Evolutionary conservation across 2,888 invertebrate genomes (phyloP), one percentile per base, ranked within the genome.

Genomic region (Chelonus formosanus): DNA sequence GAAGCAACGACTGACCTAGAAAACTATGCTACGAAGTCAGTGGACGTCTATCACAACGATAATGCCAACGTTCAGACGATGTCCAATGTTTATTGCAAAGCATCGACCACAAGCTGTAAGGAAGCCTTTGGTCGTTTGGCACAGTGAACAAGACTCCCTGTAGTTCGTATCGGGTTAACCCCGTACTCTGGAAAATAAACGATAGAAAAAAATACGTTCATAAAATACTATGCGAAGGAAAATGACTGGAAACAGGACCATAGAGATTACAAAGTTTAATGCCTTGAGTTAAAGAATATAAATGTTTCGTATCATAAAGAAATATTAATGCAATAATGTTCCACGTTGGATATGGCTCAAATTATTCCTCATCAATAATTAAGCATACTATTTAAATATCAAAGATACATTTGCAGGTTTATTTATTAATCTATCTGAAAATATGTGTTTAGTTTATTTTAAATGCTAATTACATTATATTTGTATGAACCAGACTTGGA

Each of bases 41-140:
- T 32, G 59, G 50, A 40, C 59, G 56, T 58, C 47, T 40, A 47
- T 45, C 53, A 20, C 7, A 20, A 45, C 52, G 54, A 62, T 62
- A 62, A 52, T 52, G 8, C 44, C 54, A 35, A 5, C 53, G 53
- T 62, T 31, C 54, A 47, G 32, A 40, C 31, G 62, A 54, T 48
- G 45, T 32, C 43, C 62, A 52, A 62, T 54, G 54, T 62, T 62
- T 62, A 62, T 62, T 62, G 54, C 44, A 47, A 35, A 36, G 55
- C 20, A 45, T 45, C 55, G 55, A 63, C 48, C 55, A 34, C 35
- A 50, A 45, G n/a, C 44, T 47, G 45, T 59, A 59, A 59, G n/a
- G 50, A 40, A 59, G 50, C 40, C 7, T 40, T 40, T 48, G 48
- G 59, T 59, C 59, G 50, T 59, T 50, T 59, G 59, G 59, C 40